Conservation (phyloP, 2,888 invertebrate genomes). For the Ypsolopha sequella region DNA sequence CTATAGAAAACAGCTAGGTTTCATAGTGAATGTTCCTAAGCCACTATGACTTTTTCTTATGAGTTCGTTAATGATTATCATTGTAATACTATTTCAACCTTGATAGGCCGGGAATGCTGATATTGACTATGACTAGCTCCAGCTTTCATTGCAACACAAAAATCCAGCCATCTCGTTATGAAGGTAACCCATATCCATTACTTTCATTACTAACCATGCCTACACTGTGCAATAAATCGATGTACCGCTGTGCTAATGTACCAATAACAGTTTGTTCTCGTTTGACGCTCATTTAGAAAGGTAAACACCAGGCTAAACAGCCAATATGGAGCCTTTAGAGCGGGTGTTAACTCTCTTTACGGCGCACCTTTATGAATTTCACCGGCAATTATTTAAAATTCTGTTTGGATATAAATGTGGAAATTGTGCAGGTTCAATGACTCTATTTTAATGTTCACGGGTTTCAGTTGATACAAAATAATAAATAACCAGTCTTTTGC, state of each 20-base stretch:
- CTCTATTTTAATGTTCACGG: not conserved
- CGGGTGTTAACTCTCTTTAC: slow-evolving; percentile 25
- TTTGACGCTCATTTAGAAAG: slow-evolving; percentile 44
- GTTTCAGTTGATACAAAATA: too few species aligned
- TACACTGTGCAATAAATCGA: slow-evolving; percentile 36
- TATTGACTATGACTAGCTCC: too few species aligned
- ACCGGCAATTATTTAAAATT: slow-evolving; percentile 23
- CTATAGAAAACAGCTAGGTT: too few species aligned
- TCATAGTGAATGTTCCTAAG: too few species aligned
- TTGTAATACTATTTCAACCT: too few species aligned
- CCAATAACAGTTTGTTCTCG: slow-evolving; percentile 52
- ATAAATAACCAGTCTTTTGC: too few species aligned
- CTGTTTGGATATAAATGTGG: slow-evolving; percentile 4
- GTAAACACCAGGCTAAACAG: slow-evolving; percentile 43
- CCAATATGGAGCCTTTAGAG: slow-evolving; percentile 40
- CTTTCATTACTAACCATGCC: slow-evolving; percentile 9
- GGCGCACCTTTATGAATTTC: slow-evolving; percentile 19
- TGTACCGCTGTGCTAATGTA: slow-evolving; percentile 41
- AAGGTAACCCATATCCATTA: not conserved
- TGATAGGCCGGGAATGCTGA: too few species aligned
- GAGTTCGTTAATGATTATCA: too few species aligned
- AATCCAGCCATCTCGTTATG: not conserved
- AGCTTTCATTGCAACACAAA: not conserved
- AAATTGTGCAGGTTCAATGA: not conserved
- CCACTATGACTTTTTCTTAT: too few species aligned